phyloP scores from a whole-genome alignment of 2,113 vertebrate species.

The Physeter macrocephalus region DNA sequence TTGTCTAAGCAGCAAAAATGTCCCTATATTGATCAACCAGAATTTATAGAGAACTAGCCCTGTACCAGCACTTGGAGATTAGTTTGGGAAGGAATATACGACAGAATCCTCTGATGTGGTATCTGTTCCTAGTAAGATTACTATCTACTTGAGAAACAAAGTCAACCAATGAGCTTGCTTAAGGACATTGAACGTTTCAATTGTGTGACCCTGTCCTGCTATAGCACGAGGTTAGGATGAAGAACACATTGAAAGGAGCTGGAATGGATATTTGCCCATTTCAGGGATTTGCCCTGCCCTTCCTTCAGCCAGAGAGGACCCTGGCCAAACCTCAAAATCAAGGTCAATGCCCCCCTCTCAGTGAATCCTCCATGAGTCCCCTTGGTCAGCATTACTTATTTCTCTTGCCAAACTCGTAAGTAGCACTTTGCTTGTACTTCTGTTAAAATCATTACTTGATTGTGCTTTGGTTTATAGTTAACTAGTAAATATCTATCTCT shows the following conservation, averaged over 20 bases:
- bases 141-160: neutral
- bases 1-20: neutral
- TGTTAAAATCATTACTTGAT: neutral
- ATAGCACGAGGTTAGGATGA: neutral
- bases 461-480: neutral
- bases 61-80: neutral
- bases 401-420: neutral
- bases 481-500: neutral
- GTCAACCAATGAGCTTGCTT: neutral
- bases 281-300: neutral
- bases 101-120: neutral
- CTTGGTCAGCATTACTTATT: neutral
- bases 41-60: neutral
- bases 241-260: neutral
- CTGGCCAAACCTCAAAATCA: neutral
- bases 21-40: neutral
- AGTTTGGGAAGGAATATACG: neutral
- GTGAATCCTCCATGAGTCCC: neutral
- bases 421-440: neutral
- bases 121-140: neutral
- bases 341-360: neutral
- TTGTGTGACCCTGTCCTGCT: neutral
- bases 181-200: neutral
- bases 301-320: neutral
- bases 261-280: neutral